Conservation (phyloP, 2,113 vertebrate species). For the Stegastes partitus region DNA sequence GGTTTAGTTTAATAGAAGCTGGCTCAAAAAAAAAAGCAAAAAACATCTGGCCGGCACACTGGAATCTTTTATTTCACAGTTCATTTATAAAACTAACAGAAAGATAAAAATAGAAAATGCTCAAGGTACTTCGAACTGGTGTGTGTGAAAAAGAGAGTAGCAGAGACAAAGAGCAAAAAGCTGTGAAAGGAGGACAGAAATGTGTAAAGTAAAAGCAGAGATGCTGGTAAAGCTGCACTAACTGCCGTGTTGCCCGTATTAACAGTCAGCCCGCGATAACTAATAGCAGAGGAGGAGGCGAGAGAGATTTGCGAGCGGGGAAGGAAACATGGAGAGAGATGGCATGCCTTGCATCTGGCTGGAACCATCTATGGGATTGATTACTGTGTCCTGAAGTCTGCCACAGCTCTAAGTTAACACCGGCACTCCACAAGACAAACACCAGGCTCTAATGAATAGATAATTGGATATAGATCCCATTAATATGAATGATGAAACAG, state of each 20-base stretch:
- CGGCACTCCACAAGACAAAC: slow-evolving; percentile 61
- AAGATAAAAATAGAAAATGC: slow-evolving; percentile 17
- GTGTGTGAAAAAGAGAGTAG: neutral
- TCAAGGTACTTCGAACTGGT: neutral
- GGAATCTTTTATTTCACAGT: slow-evolving; percentile 40
- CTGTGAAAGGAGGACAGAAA: neutral
- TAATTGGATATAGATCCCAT: slow-evolving; percentile 66
- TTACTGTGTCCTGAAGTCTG: slow-evolving; percentile 53
- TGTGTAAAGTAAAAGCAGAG: neutral
- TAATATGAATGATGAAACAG: slow-evolving; percentile 67
- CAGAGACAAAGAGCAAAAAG: neutral
- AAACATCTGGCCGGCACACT: slow-evolving; percentile 56
- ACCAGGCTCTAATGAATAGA: slow-evolving; percentile 63
- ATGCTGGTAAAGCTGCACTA: neutral
- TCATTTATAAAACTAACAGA: slow-evolving; percentile 32
- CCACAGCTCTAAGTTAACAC: slow-evolving; percentile 56
- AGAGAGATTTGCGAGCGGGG: slow-evolving; percentile 15
- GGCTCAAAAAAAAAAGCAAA: neutral
- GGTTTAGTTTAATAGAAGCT: slow-evolving; percentile 49
- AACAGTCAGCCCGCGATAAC: slow-evolving; percentile 14
- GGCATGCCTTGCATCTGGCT: slow-evolving; percentile 32
- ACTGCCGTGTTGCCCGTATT: neutral
- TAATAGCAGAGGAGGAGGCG: neutral
- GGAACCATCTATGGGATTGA: slow-evolving; percentile 58
- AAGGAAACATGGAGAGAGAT: slow-evolving; percentile 16